Evolutionary conservation across 2,113 vertebrate genomes (phyloP).

Genomic region (Cacatua alba): DNA sequence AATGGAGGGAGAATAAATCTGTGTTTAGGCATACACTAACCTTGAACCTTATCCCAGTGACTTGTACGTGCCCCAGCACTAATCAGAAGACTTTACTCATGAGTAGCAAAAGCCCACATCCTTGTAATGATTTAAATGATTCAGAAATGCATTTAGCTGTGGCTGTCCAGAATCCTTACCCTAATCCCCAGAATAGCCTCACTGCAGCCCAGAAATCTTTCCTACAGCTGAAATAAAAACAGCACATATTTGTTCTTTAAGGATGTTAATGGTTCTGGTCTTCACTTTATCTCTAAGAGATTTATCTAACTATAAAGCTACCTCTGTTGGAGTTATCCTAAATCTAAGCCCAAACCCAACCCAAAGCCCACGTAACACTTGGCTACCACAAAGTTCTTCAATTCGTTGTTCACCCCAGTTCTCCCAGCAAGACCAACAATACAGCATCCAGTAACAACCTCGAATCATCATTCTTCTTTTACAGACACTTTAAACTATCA

Average conservation of each 20-base stretch:
- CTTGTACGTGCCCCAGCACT: constrained; percentile 25
- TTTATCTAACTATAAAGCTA: neutral
- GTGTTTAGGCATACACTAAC: constrained; percentile 25
- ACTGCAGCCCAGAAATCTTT: neutral
- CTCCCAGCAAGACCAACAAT: neutral
- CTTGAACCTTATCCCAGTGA: constrained; percentile 59
- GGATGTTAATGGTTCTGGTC: neutral
- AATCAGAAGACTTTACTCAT: constrained; percentile 1
- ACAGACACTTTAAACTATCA: neutral
- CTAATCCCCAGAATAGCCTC: neutral
- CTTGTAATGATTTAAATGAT: neutral
- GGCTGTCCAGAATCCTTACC: neutral
- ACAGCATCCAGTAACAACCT: neutral
- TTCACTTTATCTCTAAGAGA: constrained; percentile 14
- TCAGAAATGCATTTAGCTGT: neutral
- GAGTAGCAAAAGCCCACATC: neutral
- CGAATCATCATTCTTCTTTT: neutral
- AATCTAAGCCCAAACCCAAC: neutral
- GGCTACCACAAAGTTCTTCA: neutral
- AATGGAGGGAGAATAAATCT: constrained; percentile 23
- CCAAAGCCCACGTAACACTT: neutral
- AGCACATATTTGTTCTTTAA: neutral
- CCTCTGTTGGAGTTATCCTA: neutral
- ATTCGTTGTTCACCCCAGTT: neutral
- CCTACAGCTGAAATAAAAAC: neutral